These are phyloP conservation scores for Hypselothyrea guttata DNA, from an alignment of 2,888 invertebrate genomes.

Conservation along the genomic window DNA sequence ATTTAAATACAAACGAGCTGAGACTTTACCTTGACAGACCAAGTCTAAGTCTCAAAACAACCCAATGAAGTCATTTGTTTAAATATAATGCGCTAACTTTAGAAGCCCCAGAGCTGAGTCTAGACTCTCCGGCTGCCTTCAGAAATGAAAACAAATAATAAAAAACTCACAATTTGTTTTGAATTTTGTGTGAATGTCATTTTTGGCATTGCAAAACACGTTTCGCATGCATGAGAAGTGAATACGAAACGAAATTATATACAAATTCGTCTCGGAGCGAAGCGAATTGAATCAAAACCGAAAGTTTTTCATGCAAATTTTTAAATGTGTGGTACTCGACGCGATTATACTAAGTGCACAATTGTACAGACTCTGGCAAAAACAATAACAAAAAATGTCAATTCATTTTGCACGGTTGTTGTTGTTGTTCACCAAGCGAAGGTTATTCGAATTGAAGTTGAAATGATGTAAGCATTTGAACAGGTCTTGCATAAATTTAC, in stretches of 20 bases:
- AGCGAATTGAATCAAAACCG: slow-evolving; percentile 24
- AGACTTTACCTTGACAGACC: slow-evolving; percentile 36
- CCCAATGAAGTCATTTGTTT: slow-evolving; percentile 46
- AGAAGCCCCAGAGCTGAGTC: slow-evolving; percentile 15
- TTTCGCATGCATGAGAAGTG: slow-evolving; percentile 59
- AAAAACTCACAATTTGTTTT: background rate
- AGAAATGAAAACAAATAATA: background rate
- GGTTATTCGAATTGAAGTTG: slow-evolving; percentile 29
- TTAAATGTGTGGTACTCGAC: slow-evolving; percentile 5
- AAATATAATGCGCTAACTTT: slow-evolving; percentile 15
- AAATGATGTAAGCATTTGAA: slow-evolving; percentile 42
- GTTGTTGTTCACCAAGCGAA: slow-evolving; percentile 12
- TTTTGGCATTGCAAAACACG: slow-evolving; percentile 61
- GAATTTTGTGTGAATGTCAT: slow-evolving; percentile 14
- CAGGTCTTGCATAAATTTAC: slow-evolving; percentile 15
- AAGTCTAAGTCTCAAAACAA: slow-evolving; percentile 13
- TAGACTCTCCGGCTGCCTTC: slow-evolving; percentile 1
- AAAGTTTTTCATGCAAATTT: slow-evolving; percentile 46
- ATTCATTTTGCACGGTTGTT: slow-evolving; percentile 25
- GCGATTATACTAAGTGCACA: slow-evolving; percentile 15
- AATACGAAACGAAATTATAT: slow-evolving; percentile 24
- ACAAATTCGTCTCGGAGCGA: slow-evolving; percentile 45
- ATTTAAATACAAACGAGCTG: slow-evolving; percentile 45
- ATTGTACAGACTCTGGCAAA: background rate
- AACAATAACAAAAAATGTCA: slow-evolving; percentile 34